Conservation (phyloP, 2,113 vertebrate genomes). For the Stigmatopora nigra region DNA sequence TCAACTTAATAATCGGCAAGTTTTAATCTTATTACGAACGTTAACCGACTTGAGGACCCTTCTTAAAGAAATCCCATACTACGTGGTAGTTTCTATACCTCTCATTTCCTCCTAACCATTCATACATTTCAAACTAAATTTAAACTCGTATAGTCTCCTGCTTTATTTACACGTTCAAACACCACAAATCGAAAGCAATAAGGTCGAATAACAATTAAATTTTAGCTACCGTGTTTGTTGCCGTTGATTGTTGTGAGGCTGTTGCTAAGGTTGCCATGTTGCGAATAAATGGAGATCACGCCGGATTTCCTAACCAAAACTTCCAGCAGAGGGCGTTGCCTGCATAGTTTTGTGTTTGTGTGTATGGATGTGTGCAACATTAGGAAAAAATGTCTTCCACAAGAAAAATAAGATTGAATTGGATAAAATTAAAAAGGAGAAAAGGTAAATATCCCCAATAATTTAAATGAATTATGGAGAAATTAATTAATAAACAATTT, state of each 20-base stretch:
- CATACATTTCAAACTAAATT: neutral
- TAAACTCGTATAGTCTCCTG: neutral
- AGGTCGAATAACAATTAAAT: neutral
- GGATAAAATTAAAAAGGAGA: no score
- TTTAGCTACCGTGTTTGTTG: constrained; percentile 2
- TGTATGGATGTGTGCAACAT: no score
- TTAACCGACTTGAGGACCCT: neutral
- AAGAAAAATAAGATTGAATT: no score
- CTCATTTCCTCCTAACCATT: no score
- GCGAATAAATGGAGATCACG: no score
- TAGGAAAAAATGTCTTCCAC: no score
- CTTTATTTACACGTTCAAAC: neutral
- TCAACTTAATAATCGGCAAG: neutral
- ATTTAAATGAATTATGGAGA: no score
- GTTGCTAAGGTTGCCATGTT: constrained; percentile 64
- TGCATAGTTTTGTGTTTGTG: neutral
- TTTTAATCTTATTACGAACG: neutral
- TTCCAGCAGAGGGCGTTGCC: constrained; percentile 36
- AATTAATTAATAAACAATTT: no score
- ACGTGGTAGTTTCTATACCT: no score
- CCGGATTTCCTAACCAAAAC: neutral
- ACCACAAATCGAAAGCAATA: neutral
- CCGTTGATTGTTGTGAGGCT: constrained; percentile 9
- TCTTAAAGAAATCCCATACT: no score
- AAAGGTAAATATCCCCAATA: no score